Evolutionary conservation across 2,113 vertebrate genomes (phyloP).

Genomic region (Ictalurus punctatus): DNA sequence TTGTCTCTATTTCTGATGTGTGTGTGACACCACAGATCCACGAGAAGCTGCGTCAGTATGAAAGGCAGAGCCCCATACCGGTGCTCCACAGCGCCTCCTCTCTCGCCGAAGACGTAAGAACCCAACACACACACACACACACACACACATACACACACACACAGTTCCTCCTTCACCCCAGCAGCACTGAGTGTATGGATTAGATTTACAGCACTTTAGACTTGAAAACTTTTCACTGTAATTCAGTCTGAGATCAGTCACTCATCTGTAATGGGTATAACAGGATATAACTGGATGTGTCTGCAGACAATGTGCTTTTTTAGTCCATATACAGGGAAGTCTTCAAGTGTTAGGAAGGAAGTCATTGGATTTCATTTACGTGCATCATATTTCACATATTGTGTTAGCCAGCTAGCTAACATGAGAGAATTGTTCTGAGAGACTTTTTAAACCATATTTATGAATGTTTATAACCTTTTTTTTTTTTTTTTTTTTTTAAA

Average conservation of each 20-base stretch:
- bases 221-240: not conserved
- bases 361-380: constrained; percentile 2
- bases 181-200: not conserved
- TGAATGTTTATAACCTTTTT: no score
- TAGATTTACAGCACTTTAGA: constrained; percentile 5
- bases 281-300: not conserved
- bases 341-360: not conserved
- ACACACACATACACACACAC: not conserved
- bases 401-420: constrained; percentile 3
- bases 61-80: constrained; percentile 87
- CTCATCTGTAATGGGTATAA: constrained; percentile 9
- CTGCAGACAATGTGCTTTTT: not conserved
- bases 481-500: not conserved
- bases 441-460: not conserved
- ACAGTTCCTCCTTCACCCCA: not conserved
- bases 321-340: not conserved
- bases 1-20: constrained; percentile 48
- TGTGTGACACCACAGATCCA: constrained; percentile 81
- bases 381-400: not conserved
- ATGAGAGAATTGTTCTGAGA: not conserved
- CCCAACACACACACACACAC: not conserved
- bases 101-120: constrained; percentile 88
- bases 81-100: constrained; percentile 86
- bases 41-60: constrained; percentile 90
- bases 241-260: constrained; percentile 9